Percentiles rank a stretch among this genome's conserved stretches.
phyloP scores from a whole-genome alignment of 2,888 invertebrate genomes.

The Andrena flavipes region DNA sequence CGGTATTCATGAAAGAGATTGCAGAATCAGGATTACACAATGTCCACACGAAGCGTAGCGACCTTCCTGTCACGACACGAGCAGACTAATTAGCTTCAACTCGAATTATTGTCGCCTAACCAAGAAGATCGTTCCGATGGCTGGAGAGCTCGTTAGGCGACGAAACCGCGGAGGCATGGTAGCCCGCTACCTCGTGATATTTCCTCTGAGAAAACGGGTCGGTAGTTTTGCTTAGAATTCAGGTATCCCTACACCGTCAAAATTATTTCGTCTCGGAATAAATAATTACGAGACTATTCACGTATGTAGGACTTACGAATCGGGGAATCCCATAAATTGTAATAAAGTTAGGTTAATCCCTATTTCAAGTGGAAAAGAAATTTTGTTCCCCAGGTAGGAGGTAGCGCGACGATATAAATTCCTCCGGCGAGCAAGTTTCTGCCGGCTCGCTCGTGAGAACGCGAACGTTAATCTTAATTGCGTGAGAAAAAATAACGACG shows the following conservation, averaged over 20 bases:
- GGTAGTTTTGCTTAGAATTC: conserved; percentile 15
- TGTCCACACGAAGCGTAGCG: conserved; percentile 38
- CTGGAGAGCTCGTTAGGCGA: conserved; percentile 62
- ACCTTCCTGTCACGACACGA: conserved; percentile 54
- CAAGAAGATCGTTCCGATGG: conserved; percentile 54
- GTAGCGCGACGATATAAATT: conserved; percentile 30
- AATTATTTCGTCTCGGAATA: no score
- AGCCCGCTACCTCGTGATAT: conserved; percentile 38
- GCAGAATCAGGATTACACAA: conserved; percentile 46
- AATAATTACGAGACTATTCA: background rate
- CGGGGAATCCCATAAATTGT: no score
- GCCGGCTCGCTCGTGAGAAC: conserved; percentile 46
- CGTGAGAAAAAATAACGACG: conserved; percentile 50
- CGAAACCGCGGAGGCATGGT: conserved; percentile 38
- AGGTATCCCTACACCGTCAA: background rate
- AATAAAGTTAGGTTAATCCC: no score
- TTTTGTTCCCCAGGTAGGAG: background rate
- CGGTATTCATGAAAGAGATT: background rate
- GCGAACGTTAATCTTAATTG: conserved; percentile 52
- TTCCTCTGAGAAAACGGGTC: conserved; percentile 48
- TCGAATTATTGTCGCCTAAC: conserved; percentile 62
- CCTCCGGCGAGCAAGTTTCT: conserved; percentile 1
- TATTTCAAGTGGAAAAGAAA: background rate
- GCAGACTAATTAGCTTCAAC: conserved; percentile 61
- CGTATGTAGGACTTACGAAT: no score